phyloP scores from a whole-genome alignment of 2,888 invertebrate genomes.

The Metopia argyrocephala region DNA sequence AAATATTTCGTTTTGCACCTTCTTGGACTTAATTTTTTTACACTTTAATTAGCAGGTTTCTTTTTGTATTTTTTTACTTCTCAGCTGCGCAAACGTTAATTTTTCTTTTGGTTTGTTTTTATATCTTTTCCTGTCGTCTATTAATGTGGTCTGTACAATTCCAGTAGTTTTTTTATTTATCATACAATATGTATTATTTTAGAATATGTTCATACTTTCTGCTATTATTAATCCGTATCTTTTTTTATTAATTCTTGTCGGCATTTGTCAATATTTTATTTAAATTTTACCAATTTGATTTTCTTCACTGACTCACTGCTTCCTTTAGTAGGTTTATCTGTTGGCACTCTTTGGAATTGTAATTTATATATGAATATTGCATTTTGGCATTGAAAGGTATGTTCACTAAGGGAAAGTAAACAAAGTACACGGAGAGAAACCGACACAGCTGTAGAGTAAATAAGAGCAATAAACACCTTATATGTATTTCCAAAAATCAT shows the following conservation, averaged over 20 bases:
- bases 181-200: background rate
- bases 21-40: conserved; percentile 38
- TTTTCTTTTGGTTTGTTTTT: conserved; percentile 46
- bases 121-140: conserved; percentile 30
- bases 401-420: background rate
- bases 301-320: conserved; percentile 6
- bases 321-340: background rate
- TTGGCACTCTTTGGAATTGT: background rate
- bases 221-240: conserved; percentile 1
- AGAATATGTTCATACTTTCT: background rate
- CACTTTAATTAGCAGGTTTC: conserved; percentile 45
- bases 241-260: conserved; percentile 6
- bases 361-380: background rate
- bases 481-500: too few relatives aligned
- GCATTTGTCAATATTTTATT: conserved; percentile 13
- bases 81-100: conserved; percentile 54
- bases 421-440: background rate
- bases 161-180: conserved; percentile 16
- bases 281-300: background rate
- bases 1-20: conserved; percentile 31
- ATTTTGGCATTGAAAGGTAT: background rate
- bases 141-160: conserved; percentile 3
- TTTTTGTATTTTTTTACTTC: conserved; percentile 34
- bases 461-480: too few relatives aligned
- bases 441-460: too few relatives aligned